A percentile compares a stretch with the other conserved stretches of the same genome.
Conservation (phyloP, 2,113 vertebrate genomes). For the Elgaria multicarinata region DNA sequence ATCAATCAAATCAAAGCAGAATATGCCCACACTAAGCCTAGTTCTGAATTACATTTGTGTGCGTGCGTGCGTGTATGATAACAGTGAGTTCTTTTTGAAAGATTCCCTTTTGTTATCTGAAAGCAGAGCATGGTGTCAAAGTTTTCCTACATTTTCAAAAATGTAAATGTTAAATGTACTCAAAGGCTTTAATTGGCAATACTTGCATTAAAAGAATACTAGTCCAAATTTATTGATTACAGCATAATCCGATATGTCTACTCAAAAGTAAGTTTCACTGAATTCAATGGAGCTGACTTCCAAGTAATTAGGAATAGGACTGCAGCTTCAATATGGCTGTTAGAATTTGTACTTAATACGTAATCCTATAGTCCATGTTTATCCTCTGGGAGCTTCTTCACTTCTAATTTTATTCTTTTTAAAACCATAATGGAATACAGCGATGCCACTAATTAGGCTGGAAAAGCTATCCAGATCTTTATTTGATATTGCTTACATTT, state of each 20-base stretch:
- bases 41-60: neutral
- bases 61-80: neutral
- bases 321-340: neutral
- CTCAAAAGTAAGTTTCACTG: neutral
- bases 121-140: neutral
- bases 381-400: neutral
- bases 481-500: neutral
- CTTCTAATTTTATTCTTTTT: neutral
- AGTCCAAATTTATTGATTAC: neutral
- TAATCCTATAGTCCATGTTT: neutral
- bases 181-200: neutral
- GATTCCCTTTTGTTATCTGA: neutral
- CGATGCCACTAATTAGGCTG: slow-evolving; percentile 11
- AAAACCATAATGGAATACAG: neutral
- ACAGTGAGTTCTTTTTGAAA: neutral
- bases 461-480: slow-evolving; percentile 25
- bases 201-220: neutral
- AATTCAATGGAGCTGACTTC: neutral
- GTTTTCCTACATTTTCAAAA: neutral
- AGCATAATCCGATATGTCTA: neutral
- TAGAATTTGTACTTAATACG: neutral
- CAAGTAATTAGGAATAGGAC: neutral
- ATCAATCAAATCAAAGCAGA: too few relatives aligned
- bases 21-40: neutral
- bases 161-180: neutral